phyloP scores from a whole-genome alignment of 2,113 vertebrate genomes.

The Ceyx margarethae region DNA sequence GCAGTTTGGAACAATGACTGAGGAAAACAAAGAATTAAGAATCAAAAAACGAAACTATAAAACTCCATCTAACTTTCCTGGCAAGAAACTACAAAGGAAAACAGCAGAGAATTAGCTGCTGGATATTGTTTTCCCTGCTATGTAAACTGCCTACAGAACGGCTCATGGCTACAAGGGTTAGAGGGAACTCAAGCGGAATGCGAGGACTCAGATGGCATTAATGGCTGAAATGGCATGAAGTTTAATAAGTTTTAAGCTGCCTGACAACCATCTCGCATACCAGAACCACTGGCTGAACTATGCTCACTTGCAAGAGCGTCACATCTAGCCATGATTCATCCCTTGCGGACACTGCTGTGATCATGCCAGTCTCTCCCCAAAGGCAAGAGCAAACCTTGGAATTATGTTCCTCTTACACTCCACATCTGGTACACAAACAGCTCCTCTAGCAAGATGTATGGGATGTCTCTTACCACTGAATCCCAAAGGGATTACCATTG shows the following conservation, averaged over 20 bases:
- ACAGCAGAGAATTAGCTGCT: not conserved
- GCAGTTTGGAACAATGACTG: not conserved
- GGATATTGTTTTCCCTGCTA: not conserved
- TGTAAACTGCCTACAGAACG: not conserved
- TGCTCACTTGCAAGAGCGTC: not conserved
- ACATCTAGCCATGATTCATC: not conserved
- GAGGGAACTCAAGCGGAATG: not conserved
- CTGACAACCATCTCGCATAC: not conserved
- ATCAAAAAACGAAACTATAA: not conserved
- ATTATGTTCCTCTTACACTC: not conserved
- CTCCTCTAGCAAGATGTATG: not conserved
- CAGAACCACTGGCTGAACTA: not conserved
- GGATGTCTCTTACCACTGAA: not conserved
- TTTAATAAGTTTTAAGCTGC: not conserved
- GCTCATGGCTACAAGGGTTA: not conserved
- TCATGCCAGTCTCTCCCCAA: not conserved
- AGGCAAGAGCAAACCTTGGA: not conserved
- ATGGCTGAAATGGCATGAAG: not conserved
- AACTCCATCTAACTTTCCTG: not conserved
- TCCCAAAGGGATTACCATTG: not conserved
- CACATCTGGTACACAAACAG: not conserved
- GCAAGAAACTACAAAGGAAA: not conserved
- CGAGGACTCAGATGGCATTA: not conserved
- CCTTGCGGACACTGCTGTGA: not conserved
- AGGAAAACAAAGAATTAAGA: not conserved